Evolutionary conservation across 2,113 vertebrate genomes (phyloP), one percentile per base, ranked within the genome.

Genomic region (Andinoacara biseriatus): DNA sequence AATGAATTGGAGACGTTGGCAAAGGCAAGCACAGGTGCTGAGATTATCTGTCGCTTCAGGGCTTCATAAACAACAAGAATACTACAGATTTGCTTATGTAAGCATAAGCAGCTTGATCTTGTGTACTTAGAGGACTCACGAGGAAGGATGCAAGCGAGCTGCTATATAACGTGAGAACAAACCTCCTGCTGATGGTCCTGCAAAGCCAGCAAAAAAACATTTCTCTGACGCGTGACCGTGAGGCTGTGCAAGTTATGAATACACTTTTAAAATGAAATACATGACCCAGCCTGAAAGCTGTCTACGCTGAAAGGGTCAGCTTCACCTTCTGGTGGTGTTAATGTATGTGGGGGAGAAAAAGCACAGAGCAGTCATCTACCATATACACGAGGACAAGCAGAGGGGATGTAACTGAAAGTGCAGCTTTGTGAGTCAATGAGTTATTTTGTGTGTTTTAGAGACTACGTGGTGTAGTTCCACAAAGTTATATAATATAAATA

Each of bases 81-180:
- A 40, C 33, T 26, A 43, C 43, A 72, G 43, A 80, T 89, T 22
- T 88, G 62, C 74, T 82, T 78, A 84, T 88, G 31, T 82, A 85
- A 77, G 83, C 78, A 86, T 62, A 90, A 49, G 46, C 22, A 60
- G 26, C 85, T 62, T 81, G 38, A 85, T 91, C 80, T 81, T 24
- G 2, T 74, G 77, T 33, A 59, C 80, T 85, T 43, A 14, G 58
- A 82, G 72, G 83, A 83, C 26, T 35, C 63, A 59, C 6, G 40
- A 78, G 69, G 31, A 58, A 74, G 72, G 22, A 74, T 84, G 72
- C 54, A 46, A 20, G n/a, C 52, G 72, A 33, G 63, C 72, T 29
- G 63, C 72, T 29, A 49, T 61, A 76, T 35, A 58, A 52, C 58
- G 38, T 49, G 56, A 63, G 65, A 74, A 72, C 85, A 7, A 40